Evolutionary conservation across 2,888 invertebrate species (phyloP), one percentile per base, ranked within the genome.

Genomic region (Acrobasis repandana): DNA sequence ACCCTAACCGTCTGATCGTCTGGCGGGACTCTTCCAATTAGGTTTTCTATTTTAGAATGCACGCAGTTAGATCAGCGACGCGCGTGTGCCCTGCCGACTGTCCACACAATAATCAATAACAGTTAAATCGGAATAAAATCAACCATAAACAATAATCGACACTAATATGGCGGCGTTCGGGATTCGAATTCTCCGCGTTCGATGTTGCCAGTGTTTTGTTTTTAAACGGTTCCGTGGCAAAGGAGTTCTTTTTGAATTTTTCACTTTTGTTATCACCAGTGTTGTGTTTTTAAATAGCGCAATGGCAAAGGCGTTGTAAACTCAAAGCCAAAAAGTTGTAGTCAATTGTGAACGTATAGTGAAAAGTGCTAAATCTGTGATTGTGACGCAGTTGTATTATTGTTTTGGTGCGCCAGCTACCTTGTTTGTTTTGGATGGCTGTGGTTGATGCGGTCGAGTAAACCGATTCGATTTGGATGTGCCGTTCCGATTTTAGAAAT

Each of bases 1-100:
- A 80, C 83, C 85, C 85, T 84, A 82, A 78, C 79, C 68, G 78
- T 82, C 84, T 85, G 83, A 73, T 75, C 77, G 88, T 86, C 88
- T 86, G 85, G 83, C 81, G 76, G 68, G 76, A 75, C 71, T 73
- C 70, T 72, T 76, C 77, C 83, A 84, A 87, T 86, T 84, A 85
- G 82, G 77, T 79, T 76, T 79, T 85, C 88, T 90, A 90, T 89
- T 90, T 90, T 83, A 72, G 83, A 80, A 71, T 65, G 52, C 65
- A 63, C 63, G 60, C 62, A 62, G 66, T 71, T 80, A 78, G 77
- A 79, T 72, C 68, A 74, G 74, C 71, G 68, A 71, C 67, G 74
- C 69, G 76, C 78, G 82, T 72, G 75, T 72, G 72, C 74, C 67
- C 67, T 70, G 70, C 64, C 73, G 71, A 75, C 66, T 78, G 80